phyloP scores from a whole-genome alignment of 2,888 invertebrate species.

The Leptogaster cylindrica region DNA sequence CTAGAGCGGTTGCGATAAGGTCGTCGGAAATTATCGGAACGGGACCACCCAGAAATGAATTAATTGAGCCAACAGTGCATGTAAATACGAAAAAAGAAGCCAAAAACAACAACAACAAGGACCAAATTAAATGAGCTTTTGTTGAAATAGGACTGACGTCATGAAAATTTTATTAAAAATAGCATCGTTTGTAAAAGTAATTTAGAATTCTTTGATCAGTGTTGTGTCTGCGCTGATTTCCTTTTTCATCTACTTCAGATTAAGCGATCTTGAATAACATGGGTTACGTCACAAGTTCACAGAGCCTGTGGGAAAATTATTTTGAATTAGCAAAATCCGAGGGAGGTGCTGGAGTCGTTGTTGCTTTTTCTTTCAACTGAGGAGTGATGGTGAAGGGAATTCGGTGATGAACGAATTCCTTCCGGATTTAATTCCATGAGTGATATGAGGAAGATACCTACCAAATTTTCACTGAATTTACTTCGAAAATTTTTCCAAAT shows the following conservation, averaged over 20 bases:
- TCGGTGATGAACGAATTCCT: too few species aligned
- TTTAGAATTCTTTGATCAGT: constrained; percentile 17
- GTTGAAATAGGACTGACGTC: constrained; percentile 10
- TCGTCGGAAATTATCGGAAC: neutral
- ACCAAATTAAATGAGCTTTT: constrained; percentile 6
- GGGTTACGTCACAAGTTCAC: too few species aligned
- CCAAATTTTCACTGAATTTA: too few species aligned
- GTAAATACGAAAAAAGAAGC: neutral
- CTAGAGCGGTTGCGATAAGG: constrained; percentile 12
- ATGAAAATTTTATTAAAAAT: constrained; percentile 17
- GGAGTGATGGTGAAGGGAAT: too few species aligned
- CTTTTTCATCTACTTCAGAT: constrained; percentile 17
- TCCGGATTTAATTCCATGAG: too few species aligned
- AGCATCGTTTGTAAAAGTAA: constrained; percentile 1
- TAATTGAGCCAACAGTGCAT: constrained; percentile 35
- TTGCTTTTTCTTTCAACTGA: too few species aligned
- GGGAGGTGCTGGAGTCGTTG: too few species aligned
- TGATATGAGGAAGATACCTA: too few species aligned
- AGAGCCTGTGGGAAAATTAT: too few species aligned
- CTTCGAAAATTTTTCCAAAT: too few species aligned
- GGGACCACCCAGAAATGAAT: neutral
- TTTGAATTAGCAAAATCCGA: too few species aligned
- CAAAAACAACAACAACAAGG: neutral
- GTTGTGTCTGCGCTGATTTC: constrained; percentile 2
- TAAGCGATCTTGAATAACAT: too few species aligned